These are phyloP conservation scores for Struthidea cinerea DNA, from an alignment of 2,113 vertebrate species.

Conservation along the genomic window DNA sequence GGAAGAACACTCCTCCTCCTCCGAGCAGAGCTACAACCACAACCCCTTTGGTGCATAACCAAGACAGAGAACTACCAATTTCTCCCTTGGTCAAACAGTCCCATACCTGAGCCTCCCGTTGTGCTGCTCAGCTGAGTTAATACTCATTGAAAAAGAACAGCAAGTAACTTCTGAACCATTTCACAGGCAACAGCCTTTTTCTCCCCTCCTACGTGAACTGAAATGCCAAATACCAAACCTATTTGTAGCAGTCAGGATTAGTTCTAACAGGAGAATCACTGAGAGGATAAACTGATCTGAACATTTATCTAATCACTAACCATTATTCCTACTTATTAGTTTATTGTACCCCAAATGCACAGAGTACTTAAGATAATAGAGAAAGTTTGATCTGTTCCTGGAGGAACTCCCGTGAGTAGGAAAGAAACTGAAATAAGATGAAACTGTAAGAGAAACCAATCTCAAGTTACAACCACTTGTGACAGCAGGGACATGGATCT, in stretches of 20 bases:
- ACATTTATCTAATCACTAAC: neutral
- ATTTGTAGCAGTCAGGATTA: constrained; percentile 31
- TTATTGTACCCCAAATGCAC: neutral
- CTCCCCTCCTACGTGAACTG: constrained; percentile 23
- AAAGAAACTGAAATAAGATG: neutral
- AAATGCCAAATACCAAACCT: constrained; percentile 52
- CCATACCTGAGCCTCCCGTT: neutral
- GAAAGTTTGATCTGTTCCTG: neutral
- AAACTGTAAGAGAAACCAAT: neutral
- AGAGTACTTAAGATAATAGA: neutral
- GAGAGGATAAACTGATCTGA: neutral
- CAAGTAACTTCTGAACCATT: constrained; percentile 27
- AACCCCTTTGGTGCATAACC: neutral
- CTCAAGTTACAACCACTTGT: neutral
- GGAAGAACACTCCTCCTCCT: neutral
- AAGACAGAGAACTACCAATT: neutral
- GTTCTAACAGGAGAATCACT: neutral
- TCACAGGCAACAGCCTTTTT: neutral
- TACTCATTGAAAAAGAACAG: constrained; percentile 23
- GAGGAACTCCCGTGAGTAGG: neutral
- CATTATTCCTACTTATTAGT: neutral
- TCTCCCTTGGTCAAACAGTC: neutral
- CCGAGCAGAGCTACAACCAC: neutral
- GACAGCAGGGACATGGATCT: neutral
- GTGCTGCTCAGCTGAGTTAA: constrained; percentile 4